A percentile compares a stretch with the other conserved stretches of the same genome.
phyloP scores from a whole-genome alignment of 2,888 invertebrate species.

The Patella depressa region DNA sequence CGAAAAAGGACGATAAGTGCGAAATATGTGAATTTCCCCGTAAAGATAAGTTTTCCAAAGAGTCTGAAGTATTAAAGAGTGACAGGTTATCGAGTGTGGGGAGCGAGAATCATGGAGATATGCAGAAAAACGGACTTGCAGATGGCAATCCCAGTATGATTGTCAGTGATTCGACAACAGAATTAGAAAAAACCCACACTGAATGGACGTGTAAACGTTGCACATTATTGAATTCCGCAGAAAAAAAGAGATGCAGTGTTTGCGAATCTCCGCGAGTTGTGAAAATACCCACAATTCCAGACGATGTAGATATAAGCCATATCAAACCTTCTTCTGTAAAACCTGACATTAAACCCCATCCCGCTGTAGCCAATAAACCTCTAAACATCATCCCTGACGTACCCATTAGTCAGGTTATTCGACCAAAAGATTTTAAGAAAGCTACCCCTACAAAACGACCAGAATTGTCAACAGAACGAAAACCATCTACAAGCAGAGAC shows the following conservation, averaged over 20 bases:
- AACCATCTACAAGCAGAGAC: background rate
- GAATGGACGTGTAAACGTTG: constrained; percentile 77
- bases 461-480: background rate
- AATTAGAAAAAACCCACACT: background rate
- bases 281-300: constrained; percentile 39
- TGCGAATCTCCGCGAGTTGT: constrained; percentile 78
- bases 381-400: background rate
- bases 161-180: background rate
- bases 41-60: constrained; percentile 48
- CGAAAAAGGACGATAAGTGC: constrained; percentile 79
- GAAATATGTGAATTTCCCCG: constrained; percentile 82
- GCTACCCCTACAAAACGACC: background rate
- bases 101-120: background rate
- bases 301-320: constrained; percentile 5
- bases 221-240: constrained; percentile 81
- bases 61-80: background rate
- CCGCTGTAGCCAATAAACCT: no score
- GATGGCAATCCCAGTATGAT: background rate
- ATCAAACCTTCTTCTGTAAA: background rate
- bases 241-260: constrained; percentile 80
- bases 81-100: background rate
- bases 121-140: background rate
- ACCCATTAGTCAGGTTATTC: background rate
- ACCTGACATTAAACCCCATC: background rate
- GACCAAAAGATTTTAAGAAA: background rate